These are phyloP conservation scores for Sycobia sp. DNA, from an alignment of 1,140 invertebrate genomes.

Conservation along the genomic window DNA sequence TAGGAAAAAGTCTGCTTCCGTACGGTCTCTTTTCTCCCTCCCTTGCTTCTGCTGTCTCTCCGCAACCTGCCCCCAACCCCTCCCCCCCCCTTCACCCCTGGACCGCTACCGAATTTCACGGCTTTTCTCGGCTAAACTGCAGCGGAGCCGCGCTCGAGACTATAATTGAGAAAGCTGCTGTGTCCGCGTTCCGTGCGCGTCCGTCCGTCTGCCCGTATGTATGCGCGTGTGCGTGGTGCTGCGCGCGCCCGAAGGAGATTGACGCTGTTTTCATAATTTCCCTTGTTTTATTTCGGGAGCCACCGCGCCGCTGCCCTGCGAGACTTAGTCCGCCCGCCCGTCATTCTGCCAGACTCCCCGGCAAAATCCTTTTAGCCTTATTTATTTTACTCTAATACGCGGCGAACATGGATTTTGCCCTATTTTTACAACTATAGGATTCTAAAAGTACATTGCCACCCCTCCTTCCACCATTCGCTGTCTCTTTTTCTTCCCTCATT, in stretches of 20 bases:
- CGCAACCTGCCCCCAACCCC: too few relatives aligned
- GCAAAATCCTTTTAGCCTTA: slow-evolving; percentile 24
- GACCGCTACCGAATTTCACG: too few relatives aligned
- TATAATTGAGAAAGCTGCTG: too few relatives aligned
- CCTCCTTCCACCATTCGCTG: too few relatives aligned
- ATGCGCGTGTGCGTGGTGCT: not conserved
- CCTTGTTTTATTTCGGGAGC: slow-evolving; percentile 22
- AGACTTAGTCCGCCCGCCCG: too few relatives aligned
- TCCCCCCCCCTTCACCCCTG: too few relatives aligned
- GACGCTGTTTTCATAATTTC: slow-evolving; percentile 25
- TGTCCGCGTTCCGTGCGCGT: too few relatives aligned
- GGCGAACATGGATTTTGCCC: not conserved
- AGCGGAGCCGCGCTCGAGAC: too few relatives aligned
- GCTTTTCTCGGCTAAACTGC: too few relatives aligned
- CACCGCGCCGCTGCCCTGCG: not conserved
- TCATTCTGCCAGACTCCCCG: not conserved
- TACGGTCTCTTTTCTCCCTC: too few relatives aligned
- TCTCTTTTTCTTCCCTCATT: not conserved
- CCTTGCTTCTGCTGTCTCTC: too few relatives aligned
- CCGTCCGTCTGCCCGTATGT: too few relatives aligned
- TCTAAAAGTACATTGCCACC: slow-evolving; percentile 4
- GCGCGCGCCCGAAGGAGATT: slow-evolving; percentile 11
- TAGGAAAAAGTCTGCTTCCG: slow-evolving; percentile 55
- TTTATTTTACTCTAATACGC: slow-evolving; percentile 20
- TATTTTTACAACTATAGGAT: slow-evolving; percentile 25